These are phyloP conservation scores for Hucho hucho DNA, from an alignment of 2,113 vertebrate genomes.

Conservation along the genomic window DNA sequence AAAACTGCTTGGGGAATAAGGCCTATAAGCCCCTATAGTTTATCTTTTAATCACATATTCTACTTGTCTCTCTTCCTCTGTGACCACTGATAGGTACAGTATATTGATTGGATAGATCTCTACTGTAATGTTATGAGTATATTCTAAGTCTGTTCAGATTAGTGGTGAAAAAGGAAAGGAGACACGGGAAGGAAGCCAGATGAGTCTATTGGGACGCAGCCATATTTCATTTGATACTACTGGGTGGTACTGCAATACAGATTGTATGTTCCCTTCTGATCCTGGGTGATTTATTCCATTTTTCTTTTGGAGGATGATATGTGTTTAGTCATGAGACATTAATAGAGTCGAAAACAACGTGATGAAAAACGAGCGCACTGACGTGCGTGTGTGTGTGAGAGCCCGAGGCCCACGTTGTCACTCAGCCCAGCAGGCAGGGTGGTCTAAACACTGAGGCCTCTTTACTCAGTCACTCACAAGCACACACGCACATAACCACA, in stretches of 20 bases:
- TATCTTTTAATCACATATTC: too few relatives aligned
- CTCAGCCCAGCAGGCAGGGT: constrained; percentile 72
- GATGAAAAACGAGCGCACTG: constrained; percentile 66
- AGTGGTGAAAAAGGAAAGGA: constrained; percentile 4
- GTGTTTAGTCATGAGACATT: constrained; percentile 72
- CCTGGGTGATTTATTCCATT: constrained; percentile 62
- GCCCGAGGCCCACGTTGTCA: constrained; percentile 68
- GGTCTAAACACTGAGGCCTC: constrained; percentile 73
- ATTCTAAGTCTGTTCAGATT: constrained; percentile 29
- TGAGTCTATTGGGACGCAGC: constrained; percentile 31
- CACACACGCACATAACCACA: neutral
- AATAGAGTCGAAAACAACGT: constrained; percentile 67
- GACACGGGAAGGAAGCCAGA: constrained; percentile 2
- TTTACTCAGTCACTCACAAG: constrained; percentile 47
- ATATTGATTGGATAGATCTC: neutral
- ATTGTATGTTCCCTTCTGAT: constrained; percentile 40
- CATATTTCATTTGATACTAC: constrained; percentile 26
- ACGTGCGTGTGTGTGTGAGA: constrained; percentile 37
- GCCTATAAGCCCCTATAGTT: too few relatives aligned
- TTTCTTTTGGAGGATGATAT: constrained; percentile 65
- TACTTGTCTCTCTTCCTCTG: too few relatives aligned
- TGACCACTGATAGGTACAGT: neutral
- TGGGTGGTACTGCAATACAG: constrained; percentile 43
- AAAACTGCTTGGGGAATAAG: too few relatives aligned
- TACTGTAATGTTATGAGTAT: constrained; percentile 2